phyloP scores from a whole-genome alignment of 2,113 vertebrate species.

The Ammodytes dubius region DNA sequence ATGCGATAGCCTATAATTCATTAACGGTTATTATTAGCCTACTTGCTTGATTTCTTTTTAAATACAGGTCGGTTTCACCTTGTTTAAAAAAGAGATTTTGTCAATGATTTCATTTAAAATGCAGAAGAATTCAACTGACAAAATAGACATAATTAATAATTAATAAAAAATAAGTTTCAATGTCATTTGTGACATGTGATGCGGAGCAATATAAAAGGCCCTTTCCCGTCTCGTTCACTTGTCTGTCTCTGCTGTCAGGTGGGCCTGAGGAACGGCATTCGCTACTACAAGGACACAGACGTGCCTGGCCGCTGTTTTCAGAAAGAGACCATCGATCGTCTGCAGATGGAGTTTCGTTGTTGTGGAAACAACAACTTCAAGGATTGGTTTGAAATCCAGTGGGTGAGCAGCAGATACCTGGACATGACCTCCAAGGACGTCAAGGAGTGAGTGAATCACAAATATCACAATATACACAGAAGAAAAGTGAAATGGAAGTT shows the following conservation, averaged over 20 bases:
- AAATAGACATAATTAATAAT: not conserved
- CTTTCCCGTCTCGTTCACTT: conserved; percentile 3
- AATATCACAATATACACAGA: conserved; percentile 4
- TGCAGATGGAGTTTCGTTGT: conserved; percentile 89
- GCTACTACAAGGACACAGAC: conserved; percentile 90
- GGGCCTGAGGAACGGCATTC: conserved; percentile 87
- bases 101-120: not conserved
- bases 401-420: conserved; percentile 89
- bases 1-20: too few species aligned
- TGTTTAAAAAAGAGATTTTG: not conserved
- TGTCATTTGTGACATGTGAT: not conserved
- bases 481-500: not conserved
- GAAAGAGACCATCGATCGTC: conserved; percentile 88
- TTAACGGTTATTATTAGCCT: too few species aligned
- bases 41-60: too few species aligned
- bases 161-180: not conserved
- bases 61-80: too few species aligned
- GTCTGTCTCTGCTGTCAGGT: conserved; percentile 69
- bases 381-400: conserved; percentile 92
- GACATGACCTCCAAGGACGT: conserved; percentile 87
- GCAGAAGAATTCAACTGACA: not conserved
- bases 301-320: conserved; percentile 89
- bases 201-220: not conserved
- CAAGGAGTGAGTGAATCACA: conserved; percentile 86
- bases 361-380: conserved; percentile 89